phyloP scores from a whole-genome alignment of 2,888 invertebrate species.

The Drosophila aldrichi region DNA sequence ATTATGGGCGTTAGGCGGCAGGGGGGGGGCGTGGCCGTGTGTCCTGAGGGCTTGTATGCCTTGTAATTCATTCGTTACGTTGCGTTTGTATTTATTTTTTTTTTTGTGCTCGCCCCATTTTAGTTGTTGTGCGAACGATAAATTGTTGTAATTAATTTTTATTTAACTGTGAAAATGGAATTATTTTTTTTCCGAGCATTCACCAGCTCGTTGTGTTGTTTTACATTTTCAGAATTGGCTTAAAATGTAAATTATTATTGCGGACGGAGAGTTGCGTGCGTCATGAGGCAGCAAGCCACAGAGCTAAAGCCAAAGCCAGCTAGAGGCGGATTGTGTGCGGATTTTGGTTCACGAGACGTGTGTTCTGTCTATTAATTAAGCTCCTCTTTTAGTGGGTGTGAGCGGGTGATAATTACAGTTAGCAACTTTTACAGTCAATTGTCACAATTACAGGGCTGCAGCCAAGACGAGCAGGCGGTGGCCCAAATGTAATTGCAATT shows the following conservation, averaged over 20 bases:
- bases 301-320: slow-evolving; percentile 6
- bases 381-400: slow-evolving; percentile 19
- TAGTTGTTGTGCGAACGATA: slow-evolving; percentile 64
- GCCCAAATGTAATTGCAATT: slow-evolving; percentile 72
- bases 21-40: slow-evolving; percentile 11
- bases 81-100: slow-evolving; percentile 47
- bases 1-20: slow-evolving; percentile 49
- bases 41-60: slow-evolving; percentile 70
- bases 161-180: slow-evolving; percentile 82
- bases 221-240: slow-evolving; percentile 81
- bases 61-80: slow-evolving; percentile 76
- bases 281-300: slow-evolving; percentile 52
- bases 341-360: slow-evolving; percentile 57
- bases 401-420: slow-evolving; percentile 75
- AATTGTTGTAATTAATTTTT: slow-evolving; percentile 84
- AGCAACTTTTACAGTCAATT: slow-evolving; percentile 76
- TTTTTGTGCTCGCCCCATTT: slow-evolving; percentile 1
- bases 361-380: slow-evolving; percentile 82
- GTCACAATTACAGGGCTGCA: slow-evolving; percentile 64
- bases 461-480: slow-evolving; percentile 33
- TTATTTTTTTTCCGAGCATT: slow-evolving; percentile 44
- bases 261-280: slow-evolving; percentile 66
- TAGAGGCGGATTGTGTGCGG: slow-evolving; percentile 50
- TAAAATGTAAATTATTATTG: slow-evolving; percentile 83
- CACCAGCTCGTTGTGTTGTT: slow-evolving; percentile 19